These are phyloP conservation scores for Valencia hispanica DNA, from an alignment of 2,797 vertebrate genomes.

Conservation along the genomic window DNA sequence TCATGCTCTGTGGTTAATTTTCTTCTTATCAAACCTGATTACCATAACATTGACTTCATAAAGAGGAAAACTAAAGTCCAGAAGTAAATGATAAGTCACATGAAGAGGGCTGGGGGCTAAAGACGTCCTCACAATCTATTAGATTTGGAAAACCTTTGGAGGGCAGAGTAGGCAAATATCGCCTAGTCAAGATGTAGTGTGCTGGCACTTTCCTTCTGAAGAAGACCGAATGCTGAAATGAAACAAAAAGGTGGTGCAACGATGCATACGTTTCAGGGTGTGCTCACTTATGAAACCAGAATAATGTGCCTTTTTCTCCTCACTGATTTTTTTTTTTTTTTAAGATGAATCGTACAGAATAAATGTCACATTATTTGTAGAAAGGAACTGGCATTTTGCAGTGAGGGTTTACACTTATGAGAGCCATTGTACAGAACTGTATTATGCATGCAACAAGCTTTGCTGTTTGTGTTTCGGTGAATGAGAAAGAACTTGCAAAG, in stretches of 20 bases:
- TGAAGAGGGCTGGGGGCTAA: background rate
- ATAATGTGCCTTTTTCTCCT: background rate
- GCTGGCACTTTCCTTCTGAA: background rate
- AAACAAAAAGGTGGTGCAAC: background rate
- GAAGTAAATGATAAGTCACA: background rate
- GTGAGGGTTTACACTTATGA: background rate
- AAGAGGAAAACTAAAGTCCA: background rate
- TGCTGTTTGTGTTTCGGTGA: background rate
- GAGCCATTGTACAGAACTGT: background rate
- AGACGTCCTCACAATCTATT: background rate
- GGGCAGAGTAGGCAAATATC: background rate
- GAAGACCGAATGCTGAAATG: background rate
- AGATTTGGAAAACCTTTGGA: background rate
- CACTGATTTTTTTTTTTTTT: background rate
- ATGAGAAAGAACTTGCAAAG: background rate
- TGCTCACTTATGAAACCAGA: background rate
- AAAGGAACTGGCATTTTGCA: background rate
- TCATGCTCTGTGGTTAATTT: background rate
- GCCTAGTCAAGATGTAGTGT: background rate
- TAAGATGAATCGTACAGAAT: background rate
- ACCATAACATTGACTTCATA: background rate
- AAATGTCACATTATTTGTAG: background rate
- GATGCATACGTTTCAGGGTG: background rate
- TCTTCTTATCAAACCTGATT: background rate
- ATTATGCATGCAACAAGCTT: too few species aligned